These are phyloP conservation scores for Gryllus bimaculatus DNA, from an alignment of 1,140 invertebrate species.

Conservation along the genomic window DNA sequence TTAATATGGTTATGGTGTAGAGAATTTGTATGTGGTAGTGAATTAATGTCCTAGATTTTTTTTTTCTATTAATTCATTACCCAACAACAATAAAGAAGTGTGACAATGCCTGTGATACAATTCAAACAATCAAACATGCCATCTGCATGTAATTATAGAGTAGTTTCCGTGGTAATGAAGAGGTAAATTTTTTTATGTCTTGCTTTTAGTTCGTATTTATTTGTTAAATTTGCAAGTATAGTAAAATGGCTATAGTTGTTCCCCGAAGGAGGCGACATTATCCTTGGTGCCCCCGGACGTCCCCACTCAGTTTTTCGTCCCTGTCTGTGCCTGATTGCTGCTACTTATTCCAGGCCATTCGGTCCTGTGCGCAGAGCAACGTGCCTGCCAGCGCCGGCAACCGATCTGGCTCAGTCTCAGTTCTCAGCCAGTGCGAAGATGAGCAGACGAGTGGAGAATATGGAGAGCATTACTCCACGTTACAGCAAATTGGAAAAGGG, in stretches of 20 bases:
- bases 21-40: too few relatives aligned
- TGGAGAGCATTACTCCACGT: constrained; percentile 53
- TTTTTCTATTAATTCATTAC: too few relatives aligned
- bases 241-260: neutral
- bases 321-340: neutral
- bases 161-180: neutral
- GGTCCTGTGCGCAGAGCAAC: constrained; percentile 17
- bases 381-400: neutral
- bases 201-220: neutral
- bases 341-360: constrained; percentile 11
- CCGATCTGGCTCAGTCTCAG: constrained; percentile 41
- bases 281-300: neutral
- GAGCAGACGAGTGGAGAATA: constrained; percentile 47
- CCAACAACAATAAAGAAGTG: too few relatives aligned
- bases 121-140: too few relatives aligned
- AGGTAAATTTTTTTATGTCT: neutral
- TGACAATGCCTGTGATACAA: too few relatives aligned
- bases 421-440: constrained; percentile 41
- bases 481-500: constrained; percentile 63
- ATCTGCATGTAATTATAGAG: neutral
- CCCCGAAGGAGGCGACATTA: neutral
- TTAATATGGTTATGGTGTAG: too few relatives aligned
- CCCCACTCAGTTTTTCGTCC: neutral
- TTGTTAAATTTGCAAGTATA: neutral
- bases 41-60: too few relatives aligned